These are phyloP conservation scores for Grapholita molesta DNA, from an alignment of 1,140 invertebrate species.

Conservation along the genomic window DNA sequence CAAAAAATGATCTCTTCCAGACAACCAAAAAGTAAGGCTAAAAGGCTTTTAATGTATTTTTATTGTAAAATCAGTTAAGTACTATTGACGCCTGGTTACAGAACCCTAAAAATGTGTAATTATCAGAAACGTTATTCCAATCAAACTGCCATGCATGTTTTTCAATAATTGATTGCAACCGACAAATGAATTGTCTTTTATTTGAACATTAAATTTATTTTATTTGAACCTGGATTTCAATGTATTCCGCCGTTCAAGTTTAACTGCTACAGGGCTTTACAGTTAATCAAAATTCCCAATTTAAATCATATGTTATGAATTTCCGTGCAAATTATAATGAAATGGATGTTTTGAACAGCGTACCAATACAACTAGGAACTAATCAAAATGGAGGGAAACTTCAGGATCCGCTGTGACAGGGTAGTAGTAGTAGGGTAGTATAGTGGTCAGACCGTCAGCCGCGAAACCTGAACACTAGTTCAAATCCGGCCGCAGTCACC, in stretches of 20 bases:
- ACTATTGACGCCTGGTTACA: no score
- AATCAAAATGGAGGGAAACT: no score
- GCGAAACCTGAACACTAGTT: no score
- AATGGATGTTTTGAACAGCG: not conserved
- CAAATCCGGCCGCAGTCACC: no score
- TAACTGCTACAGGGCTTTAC: not conserved
- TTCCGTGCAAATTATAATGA: not conserved
- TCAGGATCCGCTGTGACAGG: no score
- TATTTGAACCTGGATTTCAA: not conserved
- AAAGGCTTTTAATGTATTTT: no score
- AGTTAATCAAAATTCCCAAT: not conserved
- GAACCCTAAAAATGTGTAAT: not conserved
- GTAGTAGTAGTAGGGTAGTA: no score
- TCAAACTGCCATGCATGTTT: not conserved
- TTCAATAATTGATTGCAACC: not conserved
- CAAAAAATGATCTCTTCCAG: no score
- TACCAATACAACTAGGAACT: no score
- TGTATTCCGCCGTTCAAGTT: not conserved
- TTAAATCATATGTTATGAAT: not conserved
- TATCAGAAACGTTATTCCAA: not conserved
- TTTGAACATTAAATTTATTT: not conserved
- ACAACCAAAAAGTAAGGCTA: no score
- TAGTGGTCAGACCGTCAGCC: no score
- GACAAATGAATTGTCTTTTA: not conserved
- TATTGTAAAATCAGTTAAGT: no score